Base-by-base conservation (phyloP, 2,113 vertebrate genomes). In the Sakesphorus luctuosus region DNA sequence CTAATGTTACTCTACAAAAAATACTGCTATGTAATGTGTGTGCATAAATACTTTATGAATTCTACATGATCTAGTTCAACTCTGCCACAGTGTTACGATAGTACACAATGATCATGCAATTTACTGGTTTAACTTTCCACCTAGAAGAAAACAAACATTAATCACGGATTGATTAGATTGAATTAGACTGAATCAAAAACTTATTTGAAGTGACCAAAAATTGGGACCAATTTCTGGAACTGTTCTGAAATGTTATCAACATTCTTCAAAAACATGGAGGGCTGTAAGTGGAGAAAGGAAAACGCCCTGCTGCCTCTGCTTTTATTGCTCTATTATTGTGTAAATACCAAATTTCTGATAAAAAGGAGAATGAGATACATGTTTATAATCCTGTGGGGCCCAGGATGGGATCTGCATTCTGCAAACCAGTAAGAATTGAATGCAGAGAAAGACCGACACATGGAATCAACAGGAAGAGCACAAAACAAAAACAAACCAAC, bases 31-130 rank as follows among this genome's bases (percentile, higher is more conserved):
- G 20, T 17, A 33, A 62, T 2, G 12, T 35, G 10, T 4, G 24
- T 13, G 7, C 31, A 65, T 35, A 77, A 68, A 66, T 23, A 52
- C 6, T 85, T 59, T 0, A 84, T 14, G 33, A 84, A 75, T 49
- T 44, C 31, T 52, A 44, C 13, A 20, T 11, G 24, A 35, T 5
- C 14, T 3, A 7, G 0, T 56, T 86, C 2, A 5, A 18, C 52
- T 28, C 19, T 80, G 75, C 29, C 53, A 33, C 24, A 53, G 36
- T 0, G 0, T 43, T 7, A 61, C 46, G 12, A 62, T 2, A 62
- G 40, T 29, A 62, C 1, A 15, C 5, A 43, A 52, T 18, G n/a
- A 61, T 53, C 1, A 15, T 3, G 28, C 36, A 29, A 83, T 69
- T 40, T 61, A 73, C 26, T 43, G 8, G 16, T 31, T 85, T 66